These are phyloP conservation scores for Thamnophis sirtalis DNA, from an alignment of 2,113 vertebrate genomes.

Conservation along the genomic window DNA sequence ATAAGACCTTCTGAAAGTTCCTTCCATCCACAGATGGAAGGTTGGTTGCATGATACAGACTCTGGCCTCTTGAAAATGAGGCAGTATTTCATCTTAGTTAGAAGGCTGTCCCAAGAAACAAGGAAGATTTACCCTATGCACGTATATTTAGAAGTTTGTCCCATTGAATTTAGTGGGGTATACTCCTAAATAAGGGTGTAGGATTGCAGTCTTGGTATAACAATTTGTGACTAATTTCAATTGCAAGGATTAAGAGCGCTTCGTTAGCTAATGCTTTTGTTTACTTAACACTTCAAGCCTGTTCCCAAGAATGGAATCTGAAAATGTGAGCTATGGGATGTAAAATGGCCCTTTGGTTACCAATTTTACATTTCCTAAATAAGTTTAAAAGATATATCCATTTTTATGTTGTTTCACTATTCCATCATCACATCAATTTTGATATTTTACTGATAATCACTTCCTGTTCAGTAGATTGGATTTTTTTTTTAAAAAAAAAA, in stretches of 20 bases:
- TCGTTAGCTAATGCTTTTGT: conserved; percentile 31
- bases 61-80: conserved; percentile 22
- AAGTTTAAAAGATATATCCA: conserved; percentile 18
- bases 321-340: conserved; percentile 3
- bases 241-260: conserved; percentile 2
- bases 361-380: background rate
- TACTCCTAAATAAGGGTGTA: background rate
- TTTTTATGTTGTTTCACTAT: conserved; percentile 15
- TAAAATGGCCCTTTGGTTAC: conserved; percentile 9
- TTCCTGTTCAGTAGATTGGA: conserved; percentile 5
- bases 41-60: background rate
- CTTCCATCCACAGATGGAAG: background rate
- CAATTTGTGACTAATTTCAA: background rate
- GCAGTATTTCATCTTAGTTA: conserved; percentile 30
- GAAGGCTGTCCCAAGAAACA: conserved; percentile 21
- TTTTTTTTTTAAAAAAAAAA: conserved; percentile 2
- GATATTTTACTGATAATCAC: background rate
- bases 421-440: conserved; percentile 27
- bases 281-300: conserved; percentile 12
- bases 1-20: background rate
- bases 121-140: background rate
- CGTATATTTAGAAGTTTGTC: background rate
- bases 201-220: conserved; percentile 18
- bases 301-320: conserved; percentile 21
- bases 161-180: background rate